phyloP scores from a whole-genome alignment of 2,888 invertebrate genomes.

The Mycalesis mineus region DNA sequence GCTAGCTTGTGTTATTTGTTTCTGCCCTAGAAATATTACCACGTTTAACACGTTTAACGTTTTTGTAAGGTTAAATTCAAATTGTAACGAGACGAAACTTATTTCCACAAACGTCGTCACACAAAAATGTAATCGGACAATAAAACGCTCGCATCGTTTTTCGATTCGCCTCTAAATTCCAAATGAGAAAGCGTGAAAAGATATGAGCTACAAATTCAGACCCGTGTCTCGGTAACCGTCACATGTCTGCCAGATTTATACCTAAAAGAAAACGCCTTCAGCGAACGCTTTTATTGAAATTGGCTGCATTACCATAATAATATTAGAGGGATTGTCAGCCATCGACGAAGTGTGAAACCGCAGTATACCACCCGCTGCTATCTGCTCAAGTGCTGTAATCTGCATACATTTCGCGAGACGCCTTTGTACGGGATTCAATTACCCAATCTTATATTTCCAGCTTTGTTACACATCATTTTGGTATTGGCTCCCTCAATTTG shows the following conservation, averaged over 20 bases:
- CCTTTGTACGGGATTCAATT: constrained; percentile 66
- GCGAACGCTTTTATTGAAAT: constrained; percentile 75
- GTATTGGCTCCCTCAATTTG: constrained; percentile 29
- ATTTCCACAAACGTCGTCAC: neutral
- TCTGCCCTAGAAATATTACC: no score
- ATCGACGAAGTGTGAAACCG: constrained; percentile 70
- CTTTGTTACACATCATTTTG: constrained; percentile 39
- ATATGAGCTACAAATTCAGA: constrained; percentile 65
- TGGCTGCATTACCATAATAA: constrained; percentile 75
- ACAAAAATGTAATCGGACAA: constrained; percentile 14
- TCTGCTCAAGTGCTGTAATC: constrained; percentile 43
- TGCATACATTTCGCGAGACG: constrained; percentile 56
- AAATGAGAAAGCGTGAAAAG: constrained; percentile 49
- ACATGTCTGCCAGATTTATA: constrained; percentile 66
- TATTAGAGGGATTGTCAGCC: constrained; percentile 75
- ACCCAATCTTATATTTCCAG: constrained; percentile 59
- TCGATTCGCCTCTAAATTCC: constrained; percentile 43
- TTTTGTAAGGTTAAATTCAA: no score
- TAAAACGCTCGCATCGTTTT: constrained; percentile 32
- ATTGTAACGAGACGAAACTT: neutral
- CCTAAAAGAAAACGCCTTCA: constrained; percentile 60
- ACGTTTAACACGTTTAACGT: no score
- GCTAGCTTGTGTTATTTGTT: no score
- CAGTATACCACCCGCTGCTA: constrained; percentile 58
- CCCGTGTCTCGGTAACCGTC: constrained; percentile 53